Evolutionary conservation across 2,113 vertebrate genomes (phyloP).

Genomic region (Lucifuga dentata): DNA sequence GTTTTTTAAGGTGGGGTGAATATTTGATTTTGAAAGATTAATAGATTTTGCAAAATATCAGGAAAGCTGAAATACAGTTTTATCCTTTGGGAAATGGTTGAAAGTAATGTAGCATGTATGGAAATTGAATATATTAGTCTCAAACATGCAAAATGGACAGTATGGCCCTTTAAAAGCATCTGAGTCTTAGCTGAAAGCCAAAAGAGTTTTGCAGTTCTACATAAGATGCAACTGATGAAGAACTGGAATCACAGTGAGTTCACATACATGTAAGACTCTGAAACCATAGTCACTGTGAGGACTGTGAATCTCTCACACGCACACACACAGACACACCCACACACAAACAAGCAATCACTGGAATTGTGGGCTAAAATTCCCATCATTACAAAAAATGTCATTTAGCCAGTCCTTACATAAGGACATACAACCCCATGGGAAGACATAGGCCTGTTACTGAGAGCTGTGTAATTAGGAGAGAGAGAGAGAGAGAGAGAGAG

Average conservation of each 20-base stretch:
- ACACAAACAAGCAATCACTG: conserved; percentile 30
- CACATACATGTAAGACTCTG: conserved; percentile 7
- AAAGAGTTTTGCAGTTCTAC: conserved; percentile 8
- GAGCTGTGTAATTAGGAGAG: conserved; percentile 52
- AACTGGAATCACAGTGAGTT: conserved; percentile 24
- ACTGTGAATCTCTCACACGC: background rate
- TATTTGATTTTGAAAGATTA: too few relatives aligned
- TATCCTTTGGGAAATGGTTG: too few relatives aligned
- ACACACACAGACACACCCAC: conserved; percentile 6
- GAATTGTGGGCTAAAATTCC: conserved; percentile 28
- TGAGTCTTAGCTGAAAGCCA: conserved; percentile 11
- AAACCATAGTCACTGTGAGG: conserved; percentile 13
- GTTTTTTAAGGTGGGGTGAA: too few relatives aligned
- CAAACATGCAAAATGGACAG: too few relatives aligned
- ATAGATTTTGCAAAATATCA: too few relatives aligned
- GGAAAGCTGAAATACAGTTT: too few relatives aligned
- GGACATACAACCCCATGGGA: conserved; percentile 60
- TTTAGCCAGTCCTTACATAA: conserved; percentile 57
- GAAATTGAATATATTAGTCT: too few relatives aligned
- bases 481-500: conserved; percentile 31
- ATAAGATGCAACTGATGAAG: conserved; percentile 14
- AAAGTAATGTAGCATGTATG: too few relatives aligned
- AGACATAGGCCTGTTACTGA: conserved; percentile 53
- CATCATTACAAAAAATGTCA: conserved; percentile 35
- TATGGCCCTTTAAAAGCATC: conserved; percentile 37